Evolutionary conservation across 2,797 vertebrate genomes (phyloP).

Genomic region (Lacerta bilineata): DNA sequence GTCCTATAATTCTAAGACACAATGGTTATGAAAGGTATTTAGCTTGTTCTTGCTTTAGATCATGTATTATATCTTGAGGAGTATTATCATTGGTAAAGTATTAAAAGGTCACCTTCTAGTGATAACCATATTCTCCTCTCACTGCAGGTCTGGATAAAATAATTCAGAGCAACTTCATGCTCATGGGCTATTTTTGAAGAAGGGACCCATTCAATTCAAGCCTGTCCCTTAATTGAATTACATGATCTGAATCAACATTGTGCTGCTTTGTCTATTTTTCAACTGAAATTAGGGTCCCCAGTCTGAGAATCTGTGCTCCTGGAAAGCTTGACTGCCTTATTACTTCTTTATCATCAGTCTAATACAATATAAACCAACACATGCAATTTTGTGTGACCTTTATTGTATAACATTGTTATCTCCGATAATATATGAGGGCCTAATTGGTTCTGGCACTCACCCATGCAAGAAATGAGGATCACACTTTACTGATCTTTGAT

Average conservation of each 20-base stretch:
- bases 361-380: conserved; percentile 19
- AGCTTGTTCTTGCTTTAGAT: neutral
- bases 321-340: conserved; percentile 30
- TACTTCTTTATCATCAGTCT: conserved; percentile 30
- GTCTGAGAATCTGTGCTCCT: conserved; percentile 25
- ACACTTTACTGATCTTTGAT: neutral
- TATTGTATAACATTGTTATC: conserved; percentile 44
- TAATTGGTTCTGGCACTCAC: conserved; percentile 39
- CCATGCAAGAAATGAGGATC: conserved; percentile 22
- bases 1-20: too few species aligned
- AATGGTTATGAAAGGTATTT: neutral
- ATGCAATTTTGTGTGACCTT: conserved; percentile 36
- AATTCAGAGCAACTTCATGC: neutral
- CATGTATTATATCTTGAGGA: neutral
- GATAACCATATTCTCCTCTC: conserved; percentile 35
- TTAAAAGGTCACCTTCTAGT: conserved; percentile 35
- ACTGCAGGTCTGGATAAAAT: conserved; percentile 26
- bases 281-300: conserved; percentile 9
- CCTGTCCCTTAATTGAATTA: conserved; percentile 47
- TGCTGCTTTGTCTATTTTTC: conserved; percentile 36
- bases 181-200: conserved; percentile 20
- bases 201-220: neutral
- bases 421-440: conserved; percentile 12
- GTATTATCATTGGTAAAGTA: conserved; percentile 40
- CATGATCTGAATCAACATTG: conserved; percentile 27